These are phyloP conservation scores for Macropis europaea DNA, from an alignment of 2,888 invertebrate genomes.

Conservation along the genomic window DNA sequence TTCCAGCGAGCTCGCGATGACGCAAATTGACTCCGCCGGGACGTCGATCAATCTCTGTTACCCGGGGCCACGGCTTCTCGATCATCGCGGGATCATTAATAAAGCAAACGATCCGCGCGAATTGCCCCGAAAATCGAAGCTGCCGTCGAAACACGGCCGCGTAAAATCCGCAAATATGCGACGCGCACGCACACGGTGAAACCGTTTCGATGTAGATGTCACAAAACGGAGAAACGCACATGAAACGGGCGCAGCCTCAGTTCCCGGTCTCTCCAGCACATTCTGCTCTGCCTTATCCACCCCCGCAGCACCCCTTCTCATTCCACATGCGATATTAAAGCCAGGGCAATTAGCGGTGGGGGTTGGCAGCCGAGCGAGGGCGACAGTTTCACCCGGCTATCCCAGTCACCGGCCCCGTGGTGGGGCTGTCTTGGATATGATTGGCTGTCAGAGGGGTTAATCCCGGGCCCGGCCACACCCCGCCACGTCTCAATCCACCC, in stretches of 20 bases:
- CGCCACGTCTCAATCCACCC: slow-evolving; percentile 75
- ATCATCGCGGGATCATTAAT: slow-evolving; percentile 45
- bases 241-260: slow-evolving; percentile 43
- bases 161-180: slow-evolving; percentile 31
- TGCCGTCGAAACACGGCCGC: not conserved
- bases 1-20: slow-evolving; percentile 17
- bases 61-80: slow-evolving; percentile 15
- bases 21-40: slow-evolving; percentile 29
- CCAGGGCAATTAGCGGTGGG: slow-evolving; percentile 74
- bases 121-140: slow-evolving; percentile 13
- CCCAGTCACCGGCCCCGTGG: slow-evolving; percentile 50
- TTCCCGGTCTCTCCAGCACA: slow-evolving; percentile 38
- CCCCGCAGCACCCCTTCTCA: slow-evolving; percentile 57
- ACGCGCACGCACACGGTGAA: not conserved
- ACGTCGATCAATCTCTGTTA: slow-evolving; percentile 45
- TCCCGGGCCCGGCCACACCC: slow-evolving; percentile 74
- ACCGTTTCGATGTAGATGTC: slow-evolving; percentile 44
- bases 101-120: slow-evolving; percentile 31
- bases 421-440: slow-evolving; percentile 73
- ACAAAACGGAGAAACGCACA: slow-evolving; percentile 33
- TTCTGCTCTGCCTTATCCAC: slow-evolving; percentile 53
- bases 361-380: slow-evolving; percentile 48
- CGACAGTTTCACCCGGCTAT: slow-evolving; percentile 63
- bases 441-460: slow-evolving; percentile 75
- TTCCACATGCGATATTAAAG: slow-evolving; percentile 75